These are phyloP conservation scores for Calephelis nemesis DNA, from an alignment of 1,140 invertebrate genomes.

Conservation along the genomic window DNA sequence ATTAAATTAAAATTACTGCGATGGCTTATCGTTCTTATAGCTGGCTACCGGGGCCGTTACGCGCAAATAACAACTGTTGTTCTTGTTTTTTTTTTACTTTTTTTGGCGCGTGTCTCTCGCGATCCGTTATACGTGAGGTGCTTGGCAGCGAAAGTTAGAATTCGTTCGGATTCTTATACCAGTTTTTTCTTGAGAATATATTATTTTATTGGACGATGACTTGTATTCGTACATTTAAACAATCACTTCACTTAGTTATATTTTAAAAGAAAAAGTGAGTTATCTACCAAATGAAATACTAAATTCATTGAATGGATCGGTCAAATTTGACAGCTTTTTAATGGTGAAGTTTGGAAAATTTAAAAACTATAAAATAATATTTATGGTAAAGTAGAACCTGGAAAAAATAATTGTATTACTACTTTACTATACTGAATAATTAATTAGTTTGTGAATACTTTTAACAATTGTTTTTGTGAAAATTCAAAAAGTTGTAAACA, in stretches of 20 bases:
- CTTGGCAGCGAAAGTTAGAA: conserved; percentile 74
- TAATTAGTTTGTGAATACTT: too few species aligned
- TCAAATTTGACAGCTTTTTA: too few species aligned
- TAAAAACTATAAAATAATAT: too few species aligned
- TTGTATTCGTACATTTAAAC: neutral
- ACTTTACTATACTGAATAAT: too few species aligned
- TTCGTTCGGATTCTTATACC: conserved; percentile 64
- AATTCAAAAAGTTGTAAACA: too few species aligned
- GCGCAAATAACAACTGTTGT: conserved; percentile 67
- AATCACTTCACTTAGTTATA: neutral
- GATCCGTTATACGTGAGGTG: conserved; percentile 58
- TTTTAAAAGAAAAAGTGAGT: neutral
- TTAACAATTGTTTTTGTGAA: too few species aligned
- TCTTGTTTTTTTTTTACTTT: conserved; percentile 62
- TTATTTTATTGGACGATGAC: conserved; percentile 35
- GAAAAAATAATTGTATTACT: too few species aligned
- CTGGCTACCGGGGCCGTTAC: conserved; percentile 54
- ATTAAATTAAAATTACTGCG: conserved; percentile 62
- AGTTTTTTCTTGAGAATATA: conserved; percentile 48
- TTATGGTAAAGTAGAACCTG: too few species aligned
- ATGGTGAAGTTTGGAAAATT: too few species aligned
- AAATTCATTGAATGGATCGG: too few species aligned
- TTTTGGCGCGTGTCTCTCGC: conserved; percentile 72
- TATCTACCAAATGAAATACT: too few species aligned
- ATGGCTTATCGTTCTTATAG: conserved; percentile 50